phyloP scores from a whole-genome alignment of 37 sponge, comb jelly and placozoan species.

The Aplysina aerophoba region DNA sequence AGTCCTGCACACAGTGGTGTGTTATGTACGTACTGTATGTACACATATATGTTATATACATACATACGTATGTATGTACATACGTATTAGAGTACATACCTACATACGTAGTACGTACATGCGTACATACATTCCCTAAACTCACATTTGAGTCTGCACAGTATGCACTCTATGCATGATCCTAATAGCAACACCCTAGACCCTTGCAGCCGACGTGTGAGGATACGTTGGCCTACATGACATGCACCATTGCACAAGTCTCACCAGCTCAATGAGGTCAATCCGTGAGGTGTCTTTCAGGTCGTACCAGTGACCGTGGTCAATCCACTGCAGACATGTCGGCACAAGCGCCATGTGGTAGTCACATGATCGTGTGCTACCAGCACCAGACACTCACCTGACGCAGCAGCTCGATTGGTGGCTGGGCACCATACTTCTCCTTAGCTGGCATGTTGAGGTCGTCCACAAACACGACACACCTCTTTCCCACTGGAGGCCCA shows the following conservation, averaged over 20 bases:
- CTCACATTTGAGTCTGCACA: too few species aligned
- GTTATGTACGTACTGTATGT: background rate
- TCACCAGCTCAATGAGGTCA: constrained; percentile 88
- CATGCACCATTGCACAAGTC: too few species aligned
- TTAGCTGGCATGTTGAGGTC: constrained; percentile 99
- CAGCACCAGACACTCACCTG: constrained; percentile 60
- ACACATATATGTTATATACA: background rate
- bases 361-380: background rate
- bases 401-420: constrained; percentile 95
- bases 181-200: too few species aligned
- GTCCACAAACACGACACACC: constrained; percentile 94
- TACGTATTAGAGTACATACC: background rate
- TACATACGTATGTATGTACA: background rate
- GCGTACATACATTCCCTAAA: too few species aligned
- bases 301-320: constrained; percentile 96
- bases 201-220: too few species aligned
- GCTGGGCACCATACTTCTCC: constrained; percentile 98
- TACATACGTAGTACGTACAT: background rate
- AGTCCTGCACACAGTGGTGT: background rate
- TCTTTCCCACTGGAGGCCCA: constrained; percentile 95
- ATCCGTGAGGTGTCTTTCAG: constrained; percentile 92
- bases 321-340: constrained; percentile 61
- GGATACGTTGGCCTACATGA: too few species aligned
- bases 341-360: background rate
- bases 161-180: too few species aligned